A percentile compares a stretch with the other conserved stretches of the same genome.
These are phyloP conservation scores for Ophion obscuratus DNA, from an alignment of 2,888 invertebrate genomes.

Conservation along the genomic window DNA sequence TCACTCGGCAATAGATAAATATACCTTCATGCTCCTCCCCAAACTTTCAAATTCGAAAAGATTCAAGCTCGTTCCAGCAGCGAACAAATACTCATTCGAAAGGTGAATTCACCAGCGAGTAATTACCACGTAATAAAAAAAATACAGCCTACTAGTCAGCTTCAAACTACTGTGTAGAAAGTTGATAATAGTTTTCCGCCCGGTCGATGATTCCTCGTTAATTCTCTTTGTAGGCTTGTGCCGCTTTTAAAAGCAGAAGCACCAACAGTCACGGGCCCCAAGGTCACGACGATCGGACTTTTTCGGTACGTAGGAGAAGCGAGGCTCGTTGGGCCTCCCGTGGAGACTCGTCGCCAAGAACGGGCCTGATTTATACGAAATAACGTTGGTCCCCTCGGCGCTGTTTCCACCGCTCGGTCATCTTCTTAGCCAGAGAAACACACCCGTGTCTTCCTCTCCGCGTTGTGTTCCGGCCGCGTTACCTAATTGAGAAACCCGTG, in stretches of 20 bases:
- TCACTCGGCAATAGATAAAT: background rate
- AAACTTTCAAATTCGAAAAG: background rate
- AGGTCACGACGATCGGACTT: constrained; percentile 54
- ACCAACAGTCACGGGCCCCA: constrained; percentile 34
- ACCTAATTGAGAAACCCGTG: constrained; percentile 81
- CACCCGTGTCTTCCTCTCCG: background rate
- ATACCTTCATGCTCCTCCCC: no score
- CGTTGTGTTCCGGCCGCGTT: constrained; percentile 71
- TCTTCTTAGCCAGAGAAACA: background rate
- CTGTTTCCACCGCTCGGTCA: constrained; percentile 64
- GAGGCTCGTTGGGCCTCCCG: constrained; percentile 71
- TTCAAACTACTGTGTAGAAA: constrained; percentile 4
- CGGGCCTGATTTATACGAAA: constrained; percentile 81
- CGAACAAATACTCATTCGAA: no score
- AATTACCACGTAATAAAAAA: background rate
- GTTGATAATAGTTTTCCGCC: constrained; percentile 19
- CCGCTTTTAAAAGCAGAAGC: constrained; percentile 39
- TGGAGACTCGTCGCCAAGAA: constrained; percentile 70
- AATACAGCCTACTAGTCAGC: background rate
- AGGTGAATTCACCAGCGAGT: background rate
- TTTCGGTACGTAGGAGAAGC: constrained; percentile 32
- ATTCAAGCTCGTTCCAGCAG: background rate
- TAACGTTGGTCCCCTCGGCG: constrained; percentile 74
- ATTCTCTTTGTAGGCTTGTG: constrained; percentile 18
- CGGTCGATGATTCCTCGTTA: constrained; percentile 26